Base-by-base conservation (phyloP, 2,113 vertebrate species). In the Tetrao urogallus region DNA sequence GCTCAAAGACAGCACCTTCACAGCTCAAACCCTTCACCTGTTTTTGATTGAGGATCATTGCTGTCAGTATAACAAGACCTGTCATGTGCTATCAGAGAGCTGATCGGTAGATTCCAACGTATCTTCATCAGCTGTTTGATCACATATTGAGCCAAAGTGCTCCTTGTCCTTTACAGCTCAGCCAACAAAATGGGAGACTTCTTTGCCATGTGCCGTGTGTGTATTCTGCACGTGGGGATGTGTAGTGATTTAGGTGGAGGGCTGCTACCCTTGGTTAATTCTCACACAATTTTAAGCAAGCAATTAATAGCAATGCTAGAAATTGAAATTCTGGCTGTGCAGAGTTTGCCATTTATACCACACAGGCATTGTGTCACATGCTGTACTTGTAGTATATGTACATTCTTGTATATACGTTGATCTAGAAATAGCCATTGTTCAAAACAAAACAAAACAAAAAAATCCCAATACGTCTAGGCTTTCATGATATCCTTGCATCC, bases 191-290 rank as follows among this genome's bases (percentile, higher is more conserved):
- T 75, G 73, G 86, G 25, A 57, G 21, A 34, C 2, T 13, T 16
- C 17, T 56, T 90, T 11, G 15, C 56, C 1, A 0, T 13, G 8
- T 47, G 34, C 60, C 2, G 3, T 70, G 38, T 73, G 9, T 64
- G 34, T 56, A 32, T 87, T 94, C 18, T 40, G n/a, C 28, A 52
- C 69, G 58, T 95, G 88, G 61, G 67, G 85, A 73, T 74, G 43
- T 61, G 74, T 72, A 87, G 64, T 5, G 6, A 25, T 89, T 93
- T 88, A 16, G 8, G 72, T 83, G 91, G 82, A 86, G 90, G 76
- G 54, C 92, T 94, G 89, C 82, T 83, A 74, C 92, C 80, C 90
- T 60, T 81, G 61, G 72, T 96, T 96, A 92, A 87, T 79, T 97
- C 1, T 0, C 21, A 78, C 81, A 90, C 81, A 81, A 84, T 95